Conservation (phyloP, 37 sponge, comb jelly and placozoan species). For the Spongilla lacustris region DNA sequence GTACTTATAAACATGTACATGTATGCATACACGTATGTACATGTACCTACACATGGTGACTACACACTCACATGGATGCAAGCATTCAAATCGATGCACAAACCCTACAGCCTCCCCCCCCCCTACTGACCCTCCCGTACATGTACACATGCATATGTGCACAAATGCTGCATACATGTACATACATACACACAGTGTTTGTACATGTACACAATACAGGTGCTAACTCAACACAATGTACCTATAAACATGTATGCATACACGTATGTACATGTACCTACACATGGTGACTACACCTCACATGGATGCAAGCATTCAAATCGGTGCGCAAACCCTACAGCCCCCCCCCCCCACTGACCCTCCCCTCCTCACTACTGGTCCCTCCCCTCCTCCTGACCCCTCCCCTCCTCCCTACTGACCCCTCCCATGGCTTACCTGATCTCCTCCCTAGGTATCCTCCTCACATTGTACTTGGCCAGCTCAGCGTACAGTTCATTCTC, state of each 20-base stretch:
- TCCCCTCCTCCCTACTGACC: no score
- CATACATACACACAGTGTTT: no score
- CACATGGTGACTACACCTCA: not conserved
- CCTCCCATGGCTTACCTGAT: not conserved
- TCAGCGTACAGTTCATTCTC: not conserved
- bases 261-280: not conserved
- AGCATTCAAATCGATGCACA: no score
- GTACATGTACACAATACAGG: no score
- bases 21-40: not conserved
- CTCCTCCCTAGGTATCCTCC: not conserved
- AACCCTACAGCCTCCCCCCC: no score
- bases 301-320: no score
- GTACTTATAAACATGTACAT: not conserved
- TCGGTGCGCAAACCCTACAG: no score
- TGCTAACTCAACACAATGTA: not conserved
- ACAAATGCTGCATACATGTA: no score
- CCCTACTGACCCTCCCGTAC: no score
- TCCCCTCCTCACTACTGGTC: not conserved
- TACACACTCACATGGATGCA: no score
- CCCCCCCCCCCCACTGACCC: not conserved
- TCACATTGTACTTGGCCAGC: not conserved
- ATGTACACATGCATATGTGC: no score
- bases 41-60: not conserved
- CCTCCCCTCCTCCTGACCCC: not conserved
- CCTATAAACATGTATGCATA: not conserved